These are phyloP conservation scores for Nasua narica DNA, from an alignment of 2,797 vertebrate genomes.

Conservation along the genomic window DNA sequence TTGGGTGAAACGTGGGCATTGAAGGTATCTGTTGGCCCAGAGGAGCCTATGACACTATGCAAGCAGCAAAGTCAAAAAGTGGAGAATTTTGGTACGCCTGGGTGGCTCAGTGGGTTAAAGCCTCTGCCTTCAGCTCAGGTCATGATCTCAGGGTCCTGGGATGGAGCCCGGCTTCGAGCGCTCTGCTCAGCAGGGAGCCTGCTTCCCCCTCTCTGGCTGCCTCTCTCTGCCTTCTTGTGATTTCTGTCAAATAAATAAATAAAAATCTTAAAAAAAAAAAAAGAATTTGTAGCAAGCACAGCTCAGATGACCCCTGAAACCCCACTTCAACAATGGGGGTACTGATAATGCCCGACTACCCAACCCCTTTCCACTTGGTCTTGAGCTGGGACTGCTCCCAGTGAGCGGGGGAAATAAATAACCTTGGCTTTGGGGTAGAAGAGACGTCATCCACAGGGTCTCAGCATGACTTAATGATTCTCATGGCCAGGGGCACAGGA, in stretches of 20 bases:
- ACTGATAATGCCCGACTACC: neutral
- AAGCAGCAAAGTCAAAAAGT: neutral
- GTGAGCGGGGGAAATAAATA: neutral
- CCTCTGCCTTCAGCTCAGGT: too few species aligned
- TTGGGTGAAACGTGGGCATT: neutral
- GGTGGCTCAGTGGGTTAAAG: too few species aligned
- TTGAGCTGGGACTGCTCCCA: neutral
- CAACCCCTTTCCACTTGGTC: neutral
- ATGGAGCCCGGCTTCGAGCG: too few species aligned
- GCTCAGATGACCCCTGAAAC: neutral
- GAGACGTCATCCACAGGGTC: constrained; percentile 41
- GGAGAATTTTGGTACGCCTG: neutral
- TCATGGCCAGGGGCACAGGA: neutral
- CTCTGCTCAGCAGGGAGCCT: too few species aligned
- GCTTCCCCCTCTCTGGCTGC: too few species aligned
- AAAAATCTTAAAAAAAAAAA: too few species aligned
- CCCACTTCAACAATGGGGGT: neutral
- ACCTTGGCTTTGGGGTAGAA: neutral
- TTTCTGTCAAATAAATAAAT: too few species aligned
- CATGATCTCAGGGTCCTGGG: too few species aligned
- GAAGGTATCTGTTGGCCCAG: neutral
- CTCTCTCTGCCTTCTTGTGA: too few species aligned
- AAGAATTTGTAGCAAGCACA: neutral
- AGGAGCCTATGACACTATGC: neutral
- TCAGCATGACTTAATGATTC: neutral